Conservation (phyloP, 2,888 invertebrate species). For the Yponomeuta evonymella region DNA sequence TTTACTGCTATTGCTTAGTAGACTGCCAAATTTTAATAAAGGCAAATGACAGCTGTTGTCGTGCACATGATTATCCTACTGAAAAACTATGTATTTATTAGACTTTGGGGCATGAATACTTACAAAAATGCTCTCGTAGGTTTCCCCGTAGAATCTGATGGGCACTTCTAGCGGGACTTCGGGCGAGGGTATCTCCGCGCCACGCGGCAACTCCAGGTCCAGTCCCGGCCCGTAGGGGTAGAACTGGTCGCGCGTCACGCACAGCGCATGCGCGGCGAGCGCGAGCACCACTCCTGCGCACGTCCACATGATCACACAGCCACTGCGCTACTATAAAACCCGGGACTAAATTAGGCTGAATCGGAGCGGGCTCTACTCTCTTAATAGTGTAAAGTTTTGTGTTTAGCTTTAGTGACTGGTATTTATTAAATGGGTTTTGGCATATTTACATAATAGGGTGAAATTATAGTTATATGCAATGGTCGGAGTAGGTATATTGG, state of each 20-base stretch:
- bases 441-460: too few species aligned
- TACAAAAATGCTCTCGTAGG: conserved; percentile 87
- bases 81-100: too few species aligned
- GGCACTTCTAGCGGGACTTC: conserved; percentile 82
- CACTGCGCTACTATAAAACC: background rate
- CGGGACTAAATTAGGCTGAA: background rate
- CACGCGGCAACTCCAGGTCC: conserved; percentile 71
- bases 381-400: background rate
- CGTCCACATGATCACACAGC: conserved; percentile 55
- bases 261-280: conserved; percentile 41
- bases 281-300: conserved; percentile 47
- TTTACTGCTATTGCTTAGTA: too few species aligned
- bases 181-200: conserved; percentile 79
- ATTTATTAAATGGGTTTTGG: too few species aligned
- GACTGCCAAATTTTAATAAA: too few species aligned
- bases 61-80: too few species aligned
- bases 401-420: too few species aligned
- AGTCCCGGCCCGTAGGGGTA: conserved; percentile 77
- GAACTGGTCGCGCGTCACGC: conserved; percentile 72
- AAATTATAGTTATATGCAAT: too few species aligned
- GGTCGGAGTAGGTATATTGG: too few species aligned
- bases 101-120: conserved; percentile 65
- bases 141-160: conserved; percentile 85
- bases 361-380: conserved; percentile 4
- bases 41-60: too few species aligned